Percentiles rank a stretch among this genome's conserved stretches.
These are phyloP conservation scores for Aphidoletes aphidimyza DNA, from an alignment of 2,888 invertebrate species.

Conservation along the genomic window DNA sequence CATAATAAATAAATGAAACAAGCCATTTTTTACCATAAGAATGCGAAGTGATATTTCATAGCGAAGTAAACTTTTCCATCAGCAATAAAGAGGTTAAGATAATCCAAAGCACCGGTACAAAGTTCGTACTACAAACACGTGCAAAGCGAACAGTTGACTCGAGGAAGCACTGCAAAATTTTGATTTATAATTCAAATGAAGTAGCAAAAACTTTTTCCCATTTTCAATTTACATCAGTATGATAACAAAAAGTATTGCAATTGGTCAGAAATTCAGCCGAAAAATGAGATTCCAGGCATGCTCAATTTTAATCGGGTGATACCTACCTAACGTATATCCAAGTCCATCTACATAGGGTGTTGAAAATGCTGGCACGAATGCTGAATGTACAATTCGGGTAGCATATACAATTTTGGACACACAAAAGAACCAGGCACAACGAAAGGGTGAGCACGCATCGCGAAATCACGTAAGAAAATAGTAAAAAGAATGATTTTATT, in stretches of 20 bases:
- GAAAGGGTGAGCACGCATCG: neutral
- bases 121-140: neutral
- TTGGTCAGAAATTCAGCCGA: neutral
- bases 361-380: neutral
- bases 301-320: neutral
- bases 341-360: conserved; percentile 26
- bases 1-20: neutral
- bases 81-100: conserved; percentile 16
- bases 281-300: neutral
- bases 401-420: neutral
- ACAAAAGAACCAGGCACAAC: neutral
- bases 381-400: neutral
- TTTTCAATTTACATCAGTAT: neutral
- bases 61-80: neutral
- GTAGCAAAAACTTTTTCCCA: neutral
- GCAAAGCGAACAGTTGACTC: neutral
- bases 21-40: neutral
- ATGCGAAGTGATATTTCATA: neutral
- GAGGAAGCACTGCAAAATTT: conserved; percentile 17
- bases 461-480: conserved; percentile 44
- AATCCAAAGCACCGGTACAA: neutral
- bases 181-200: conserved; percentile 16
- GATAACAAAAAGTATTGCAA: neutral
- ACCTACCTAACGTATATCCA: neutral
- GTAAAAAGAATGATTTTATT: neutral